Evolutionary conservation across 2,797 vertebrate species (phyloP).

Genomic region (Pipistrellus pygmaeus): DNA sequence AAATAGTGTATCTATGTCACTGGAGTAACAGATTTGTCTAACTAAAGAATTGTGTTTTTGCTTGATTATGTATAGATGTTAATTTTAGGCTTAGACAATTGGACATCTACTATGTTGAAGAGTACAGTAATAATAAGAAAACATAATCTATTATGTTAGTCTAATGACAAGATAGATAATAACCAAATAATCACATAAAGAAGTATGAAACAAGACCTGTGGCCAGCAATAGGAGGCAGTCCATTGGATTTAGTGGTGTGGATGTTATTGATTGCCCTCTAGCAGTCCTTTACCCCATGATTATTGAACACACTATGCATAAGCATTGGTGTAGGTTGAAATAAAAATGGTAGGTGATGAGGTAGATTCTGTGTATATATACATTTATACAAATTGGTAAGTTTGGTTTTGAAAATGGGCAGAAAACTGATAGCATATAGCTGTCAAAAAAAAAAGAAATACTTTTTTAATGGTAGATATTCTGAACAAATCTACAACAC

Average conservation of each 20-base stretch:
- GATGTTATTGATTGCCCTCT: not conserved
- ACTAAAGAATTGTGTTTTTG: not conserved
- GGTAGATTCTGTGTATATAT: too few relatives aligned
- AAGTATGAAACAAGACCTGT: not conserved
- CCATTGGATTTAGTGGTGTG: not conserved
- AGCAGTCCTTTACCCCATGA: too few relatives aligned
- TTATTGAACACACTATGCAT: not conserved
- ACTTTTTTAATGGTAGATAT: not conserved
- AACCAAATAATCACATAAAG: not conserved
- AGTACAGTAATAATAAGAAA: not conserved
- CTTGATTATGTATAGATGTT: not conserved
- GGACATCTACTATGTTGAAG: not conserved
- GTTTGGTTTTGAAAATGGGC: not conserved
- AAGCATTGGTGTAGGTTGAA: not conserved
- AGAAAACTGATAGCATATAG: not conserved
- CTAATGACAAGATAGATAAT: not conserved
- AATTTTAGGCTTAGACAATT: conserved; percentile 45
- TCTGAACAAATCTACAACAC: not conserved
- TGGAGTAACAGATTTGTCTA: not conserved
- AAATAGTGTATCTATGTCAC: not conserved
- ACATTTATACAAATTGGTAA: not conserved
- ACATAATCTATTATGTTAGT: not conserved
- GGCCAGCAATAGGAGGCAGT: not conserved
- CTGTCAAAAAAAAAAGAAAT: not conserved
- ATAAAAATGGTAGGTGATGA: not conserved